Evolutionary conservation across 2,888 invertebrate genomes (phyloP).

Genomic region (Entomobrya multifasciata): DNA sequence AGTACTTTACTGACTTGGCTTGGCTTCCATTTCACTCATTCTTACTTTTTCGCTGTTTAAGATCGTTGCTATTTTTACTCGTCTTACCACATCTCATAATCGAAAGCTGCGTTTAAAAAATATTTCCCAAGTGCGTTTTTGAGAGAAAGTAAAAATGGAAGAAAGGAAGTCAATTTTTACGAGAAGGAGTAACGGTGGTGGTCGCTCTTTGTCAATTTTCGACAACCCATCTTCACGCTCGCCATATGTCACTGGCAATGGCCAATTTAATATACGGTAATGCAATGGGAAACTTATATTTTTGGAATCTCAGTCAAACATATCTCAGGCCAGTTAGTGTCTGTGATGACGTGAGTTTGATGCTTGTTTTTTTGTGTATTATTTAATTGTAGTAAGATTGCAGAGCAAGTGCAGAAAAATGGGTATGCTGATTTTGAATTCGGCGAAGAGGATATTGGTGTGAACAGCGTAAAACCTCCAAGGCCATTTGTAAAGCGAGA

Average conservation of each 20-base stretch:
- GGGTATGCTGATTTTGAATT: slow-evolving; percentile 26
- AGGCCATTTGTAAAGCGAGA: neutral
- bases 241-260: neutral
- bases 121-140: no score
- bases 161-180: neutral
- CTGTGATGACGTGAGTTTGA: neutral
- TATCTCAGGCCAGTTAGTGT: no score
- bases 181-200: neutral
- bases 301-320: no score
- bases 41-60: neutral
- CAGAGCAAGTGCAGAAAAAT: neutral
- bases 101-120: no score
- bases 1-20: neutral
- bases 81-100: no score
- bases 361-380: neutral
- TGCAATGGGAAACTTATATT: no score
- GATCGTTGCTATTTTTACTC: neutral
- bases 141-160: neutral
- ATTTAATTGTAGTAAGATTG: slow-evolving; percentile 5
- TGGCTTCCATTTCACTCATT: neutral
- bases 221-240: neutral
- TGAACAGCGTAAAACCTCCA: neutral
- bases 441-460: neutral
- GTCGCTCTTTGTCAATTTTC: neutral
- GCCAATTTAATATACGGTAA: neutral